Base-by-base conservation (phyloP, 2,113 vertebrate species). In the Eurystomus gularis region DNA sequence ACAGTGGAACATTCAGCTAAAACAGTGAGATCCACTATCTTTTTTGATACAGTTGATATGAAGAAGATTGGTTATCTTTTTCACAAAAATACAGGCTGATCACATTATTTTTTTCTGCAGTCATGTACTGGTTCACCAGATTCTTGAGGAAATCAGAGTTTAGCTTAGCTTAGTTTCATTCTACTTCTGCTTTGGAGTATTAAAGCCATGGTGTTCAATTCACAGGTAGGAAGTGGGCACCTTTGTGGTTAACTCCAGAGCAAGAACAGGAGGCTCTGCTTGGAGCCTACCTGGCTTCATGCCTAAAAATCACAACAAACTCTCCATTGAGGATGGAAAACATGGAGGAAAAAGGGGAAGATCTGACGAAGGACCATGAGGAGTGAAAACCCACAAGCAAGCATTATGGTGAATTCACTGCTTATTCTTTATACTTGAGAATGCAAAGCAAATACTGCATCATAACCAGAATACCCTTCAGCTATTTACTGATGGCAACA, bases 271-370 rank as follows among this genome's bases (percentile, higher is more conserved):
- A 78, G 19, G 7, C 6, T 76, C 26, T 66, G 2, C 12, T 42
- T 52, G 13, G 11, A 68, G 11, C 29, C 54, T 69, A 17, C 33
- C 7, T 25, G 24, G 11, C 6, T 62, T 82, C 19, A 46, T 71
- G 10, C 8, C 18, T 54, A 60, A 79, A 82, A 82, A 48, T 48
- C 19, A 31, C 10, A 89, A 28, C 3, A 87, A 39, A 6, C 2
- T 4, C 26, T 82, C 8, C 25, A 40, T 0, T 46, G 9, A 80
- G 14, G 26, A 57, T 55, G 14, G 26, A 31, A 51, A 88, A 82
- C 40, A 28, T 6, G 5, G 6, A 1, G 33, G 6, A 0, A 8
- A 37, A 40, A 18, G 7, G 13, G 7, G 3, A 55, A 2, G 1
- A 31, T 88, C 51, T 66, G 25, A 37, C 33, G 10, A 64, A 82